phyloP scores from a whole-genome alignment of 2,113 vertebrate species.

The Colistium nudipinnis region DNA sequence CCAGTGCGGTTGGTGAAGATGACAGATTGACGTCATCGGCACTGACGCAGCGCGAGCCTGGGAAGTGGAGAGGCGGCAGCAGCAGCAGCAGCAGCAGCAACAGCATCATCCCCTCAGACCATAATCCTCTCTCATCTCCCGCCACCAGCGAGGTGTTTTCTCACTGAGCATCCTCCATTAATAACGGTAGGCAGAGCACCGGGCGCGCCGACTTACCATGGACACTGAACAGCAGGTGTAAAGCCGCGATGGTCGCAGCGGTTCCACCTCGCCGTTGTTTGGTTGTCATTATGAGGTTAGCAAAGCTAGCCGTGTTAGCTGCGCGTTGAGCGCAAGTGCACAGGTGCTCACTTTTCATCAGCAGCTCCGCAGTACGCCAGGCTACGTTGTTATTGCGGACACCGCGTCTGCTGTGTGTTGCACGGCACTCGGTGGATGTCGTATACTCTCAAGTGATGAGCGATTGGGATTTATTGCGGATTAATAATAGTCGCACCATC shows the following conservation, averaged over 20 bases:
- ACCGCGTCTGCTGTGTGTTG: neutral
- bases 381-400: neutral
- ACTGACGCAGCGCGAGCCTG: constrained; percentile 74
- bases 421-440: neutral
- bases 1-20: constrained; percentile 50
- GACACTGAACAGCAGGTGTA: neutral
- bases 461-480: constrained; percentile 32
- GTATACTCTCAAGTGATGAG: neutral
- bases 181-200: constrained; percentile 76
- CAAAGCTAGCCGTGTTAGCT: constrained; percentile 64
- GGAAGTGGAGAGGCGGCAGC: constrained; percentile 6
- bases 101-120: constrained; percentile 60
- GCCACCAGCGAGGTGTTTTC: constrained; percentile 46
- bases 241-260: constrained; percentile 7
- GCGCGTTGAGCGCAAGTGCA: constrained; percentile 19
- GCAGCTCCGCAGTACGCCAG: neutral
- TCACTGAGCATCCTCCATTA: constrained; percentile 67
- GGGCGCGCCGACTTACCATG: neutral
- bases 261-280: constrained; percentile 40
- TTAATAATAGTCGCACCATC: neutral
- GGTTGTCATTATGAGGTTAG: constrained; percentile 60
- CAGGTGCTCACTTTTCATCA: constrained; percentile 53
- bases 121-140: constrained; percentile 38
- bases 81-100: constrained; percentile 53
- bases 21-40: constrained; percentile 80